Base-by-base conservation (phyloP, 2,888 invertebrate species). In the Liposcelis brunnea region DNA sequence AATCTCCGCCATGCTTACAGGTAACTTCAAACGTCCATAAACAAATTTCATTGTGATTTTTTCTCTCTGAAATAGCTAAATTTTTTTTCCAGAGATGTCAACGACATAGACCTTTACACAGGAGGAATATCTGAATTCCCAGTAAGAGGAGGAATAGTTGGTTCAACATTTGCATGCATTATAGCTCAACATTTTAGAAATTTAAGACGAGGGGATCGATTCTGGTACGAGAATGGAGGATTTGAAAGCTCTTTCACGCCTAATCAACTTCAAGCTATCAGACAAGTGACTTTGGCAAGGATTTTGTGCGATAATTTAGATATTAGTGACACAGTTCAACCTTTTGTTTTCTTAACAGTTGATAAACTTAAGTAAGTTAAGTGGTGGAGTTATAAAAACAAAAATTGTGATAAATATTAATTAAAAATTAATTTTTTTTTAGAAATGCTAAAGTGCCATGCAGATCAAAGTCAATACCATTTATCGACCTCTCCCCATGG, bases 1-100 rank as follows among this genome's bases (percentile, higher is more conserved):
- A 74, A 76, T 48, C 70, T 85, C 47, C 68, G 70, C 46, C 62
- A 65, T 47, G 63, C 75, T 43, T 77, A 77, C 53, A 69, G 65
- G 70, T 70, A 53, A 49, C 49, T 45, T 45, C 11, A 19, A 12
- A 14, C 26, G 8, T 6, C 26, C 4, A 26, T 6, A 26, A n/a
- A n/a, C n/a, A n/a, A n/a, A n/a, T n/a, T n/a, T n/a, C n/a, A n/a
- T n/a, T n/a, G n/a, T n/a, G n/a, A n/a, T n/a, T n/a, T n/a, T n/a
- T n/a, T n/a, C n/a, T n/a, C n/a, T n/a, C n/a, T n/a, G n/a, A n/a
- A 26, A 26, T 26, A 26, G 8, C 26, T 6, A 26, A 26, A 31
- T 2, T 33, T 35, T 15, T 26, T 16, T 47, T 48, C 31, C 49
- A 58, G 58, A n/a, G 54, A 56, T 18, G 58, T 60, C 4, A 59